Base-by-base conservation (phyloP, 2,113 vertebrate genomes). In the Anguilla japonica region DNA sequence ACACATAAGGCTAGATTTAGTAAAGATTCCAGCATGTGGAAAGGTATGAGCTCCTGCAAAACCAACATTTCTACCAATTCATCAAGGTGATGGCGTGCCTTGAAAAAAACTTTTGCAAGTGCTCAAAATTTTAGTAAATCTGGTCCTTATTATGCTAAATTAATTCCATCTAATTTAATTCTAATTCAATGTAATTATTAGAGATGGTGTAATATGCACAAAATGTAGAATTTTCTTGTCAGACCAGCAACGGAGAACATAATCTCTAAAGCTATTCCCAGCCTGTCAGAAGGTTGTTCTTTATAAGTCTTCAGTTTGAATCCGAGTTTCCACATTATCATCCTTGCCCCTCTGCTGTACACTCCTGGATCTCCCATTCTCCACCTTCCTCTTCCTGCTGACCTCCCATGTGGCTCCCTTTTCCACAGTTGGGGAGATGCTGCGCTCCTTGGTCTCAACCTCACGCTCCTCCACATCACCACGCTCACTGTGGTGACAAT, bases 281-380 rank as follows among this genome's bases (percentile, higher is more conserved):
- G 67, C 41, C 83, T 46, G 56, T 39, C 81, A 8, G 16, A n/a
- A 71, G 82, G 46, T n/a, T 78, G 13, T 60, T 0, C 20, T 34
- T 41, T 80, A 85, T 43, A 16, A 53, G 50, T 63, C 71, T 60
- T 39, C 26, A 46, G 71, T 29, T 26, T 40, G 43, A 43, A 63
- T 53, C 13, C 2, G 22, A 1, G 3, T 78, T 67, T 79, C 82
- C 50, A 2, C 11, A 18, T 14, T 98, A 40, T 98, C 96, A 75
- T 99, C 97, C 4, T 92, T 91, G 57, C 94, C 96, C 92, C 98
- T 96, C 91, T 97, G 97, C 57, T 98, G 95, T 87, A 99, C 93
- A 89, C 96, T 97, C 92, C 98, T 96, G 88, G 96, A 95, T 93
- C 97, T 99, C 85, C 97, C 96, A 89, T 98, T 99, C 92, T 98